Evolutionary conservation across 2,113 vertebrate genomes (phyloP), one percentile per base, ranked within the genome.

Genomic region (Apus apus): DNA sequence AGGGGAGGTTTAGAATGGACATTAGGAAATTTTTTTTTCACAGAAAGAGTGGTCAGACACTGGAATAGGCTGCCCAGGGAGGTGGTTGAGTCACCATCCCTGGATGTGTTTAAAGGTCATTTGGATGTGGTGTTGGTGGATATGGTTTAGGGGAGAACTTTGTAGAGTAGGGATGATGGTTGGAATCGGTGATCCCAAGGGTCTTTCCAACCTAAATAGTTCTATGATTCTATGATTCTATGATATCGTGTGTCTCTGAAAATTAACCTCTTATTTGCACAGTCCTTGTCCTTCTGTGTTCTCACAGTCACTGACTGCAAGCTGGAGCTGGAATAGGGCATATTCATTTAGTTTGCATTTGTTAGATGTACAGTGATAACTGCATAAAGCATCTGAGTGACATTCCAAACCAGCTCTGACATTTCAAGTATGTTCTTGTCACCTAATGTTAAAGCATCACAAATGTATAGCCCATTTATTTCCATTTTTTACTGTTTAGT

Each of bases 341-440:
- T 93, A 96, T 92, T 70, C 40, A 75, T 67, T 38, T 60, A 25
- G 25, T 78, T 30, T 83, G 56, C 67, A 18, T 80, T 71, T 89
- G 72, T 94, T 94, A 87, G 50, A 71, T 45, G 43, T 83, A 68
- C 84, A 53, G 38, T 38, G 60, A 78, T 94, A 85, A 95, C 77
- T 53, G 54, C 62, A 93, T 25, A 64, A 81, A 96, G 12, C 79
- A 90, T 79, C 68, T 82, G 54, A 95, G 73, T 94, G 93, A 70
- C 78, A 89, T 88, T 94, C 79, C 57, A 87, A 95, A 93, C 45
- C 74, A 89, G 60, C 36, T 26, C 50, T 96, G 91, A 79, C 93
- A 88, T 95, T 96, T 97, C 79, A 56, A n/a, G 22, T 95, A 70
- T 89, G 57, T 87, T 57, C 62, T 83, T 95, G 90, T 72, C 93